Conservation (phyloP, 2,888 invertebrate genomes). For the Eilema depressum region DNA sequence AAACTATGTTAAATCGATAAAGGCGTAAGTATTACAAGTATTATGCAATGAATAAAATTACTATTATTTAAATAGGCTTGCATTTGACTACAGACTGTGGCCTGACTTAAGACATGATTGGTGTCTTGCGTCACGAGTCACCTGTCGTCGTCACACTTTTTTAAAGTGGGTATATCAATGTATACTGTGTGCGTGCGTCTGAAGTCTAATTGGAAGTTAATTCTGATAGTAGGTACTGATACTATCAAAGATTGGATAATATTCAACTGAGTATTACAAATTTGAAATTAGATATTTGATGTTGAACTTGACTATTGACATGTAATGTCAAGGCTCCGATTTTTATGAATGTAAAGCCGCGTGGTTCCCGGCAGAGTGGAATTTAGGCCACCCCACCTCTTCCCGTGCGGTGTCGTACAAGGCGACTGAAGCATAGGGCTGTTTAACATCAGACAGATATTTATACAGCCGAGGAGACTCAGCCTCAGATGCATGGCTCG, state of each 20-base stretch:
- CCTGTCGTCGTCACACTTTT: not conserved
- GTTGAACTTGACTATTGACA: not conserved
- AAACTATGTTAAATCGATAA: not conserved
- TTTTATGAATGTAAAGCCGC: too few relatives aligned
- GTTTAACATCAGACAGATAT: too few relatives aligned
- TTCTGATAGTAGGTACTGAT: not conserved
- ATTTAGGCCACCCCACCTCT: too few relatives aligned
- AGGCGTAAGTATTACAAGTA: not conserved
- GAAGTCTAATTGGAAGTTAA: not conserved
- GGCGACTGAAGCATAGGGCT: too few relatives aligned
- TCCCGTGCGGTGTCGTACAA: too few relatives aligned
- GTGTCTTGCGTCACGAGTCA: not conserved
- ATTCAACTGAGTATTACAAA: too few relatives aligned
- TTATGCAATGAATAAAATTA: not conserved
- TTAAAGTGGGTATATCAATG: not conserved
- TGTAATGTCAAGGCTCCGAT: too few relatives aligned
- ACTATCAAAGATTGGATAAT: too few relatives aligned
- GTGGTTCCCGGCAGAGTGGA: too few relatives aligned
- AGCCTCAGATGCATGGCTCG: too few relatives aligned
- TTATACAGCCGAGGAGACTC: too few relatives aligned
- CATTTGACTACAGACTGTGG: not conserved
- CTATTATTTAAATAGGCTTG: constrained; percentile 14
- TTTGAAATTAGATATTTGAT: too few relatives aligned
- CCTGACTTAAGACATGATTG: not conserved
- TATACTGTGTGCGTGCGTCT: not conserved